phyloP scores from a whole-genome alignment of 2,113 vertebrate species.

The Loxodonta africana region DNA sequence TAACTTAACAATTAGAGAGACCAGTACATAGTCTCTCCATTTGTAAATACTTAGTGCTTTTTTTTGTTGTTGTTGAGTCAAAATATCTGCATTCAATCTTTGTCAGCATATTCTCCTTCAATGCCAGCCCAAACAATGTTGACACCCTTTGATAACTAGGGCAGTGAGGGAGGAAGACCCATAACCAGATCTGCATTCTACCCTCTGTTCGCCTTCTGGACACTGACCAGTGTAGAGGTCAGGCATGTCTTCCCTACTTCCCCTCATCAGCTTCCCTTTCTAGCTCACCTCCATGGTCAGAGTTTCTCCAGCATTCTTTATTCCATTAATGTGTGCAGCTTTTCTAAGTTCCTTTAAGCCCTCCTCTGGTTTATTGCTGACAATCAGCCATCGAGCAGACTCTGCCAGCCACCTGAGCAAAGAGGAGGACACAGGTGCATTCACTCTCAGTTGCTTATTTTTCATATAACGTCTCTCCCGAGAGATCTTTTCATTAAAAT shows the following conservation, averaged over 20 bases:
- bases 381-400: conserved; percentile 71
- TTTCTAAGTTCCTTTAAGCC: conserved; percentile 49
- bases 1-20: background rate
- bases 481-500: background rate
- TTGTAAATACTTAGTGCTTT: background rate
- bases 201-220: background rate
- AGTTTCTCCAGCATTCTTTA: background rate
- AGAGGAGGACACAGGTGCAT: background rate
- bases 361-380: background rate
- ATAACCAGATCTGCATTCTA: too few relatives aligned
- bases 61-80: background rate
- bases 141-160: background rate
- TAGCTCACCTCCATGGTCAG: conserved; percentile 67
- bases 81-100: background rate
- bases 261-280: background rate
- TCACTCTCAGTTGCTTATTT: background rate
- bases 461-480: background rate
- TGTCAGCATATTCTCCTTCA: background rate
- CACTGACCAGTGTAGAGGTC: background rate
- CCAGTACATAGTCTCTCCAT: background rate
- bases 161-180: background rate
- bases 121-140: background rate
- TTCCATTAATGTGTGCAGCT: conserved; percentile 49
- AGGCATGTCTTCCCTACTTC: background rate
- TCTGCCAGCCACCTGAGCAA: conserved; percentile 58